A percentile compares a stretch with the other conserved stretches of the same genome.
These are phyloP conservation scores for Bolinopsis microptera DNA, from an alignment of 37 sponge, comb jelly and placozoan species.

Conservation along the genomic window DNA sequence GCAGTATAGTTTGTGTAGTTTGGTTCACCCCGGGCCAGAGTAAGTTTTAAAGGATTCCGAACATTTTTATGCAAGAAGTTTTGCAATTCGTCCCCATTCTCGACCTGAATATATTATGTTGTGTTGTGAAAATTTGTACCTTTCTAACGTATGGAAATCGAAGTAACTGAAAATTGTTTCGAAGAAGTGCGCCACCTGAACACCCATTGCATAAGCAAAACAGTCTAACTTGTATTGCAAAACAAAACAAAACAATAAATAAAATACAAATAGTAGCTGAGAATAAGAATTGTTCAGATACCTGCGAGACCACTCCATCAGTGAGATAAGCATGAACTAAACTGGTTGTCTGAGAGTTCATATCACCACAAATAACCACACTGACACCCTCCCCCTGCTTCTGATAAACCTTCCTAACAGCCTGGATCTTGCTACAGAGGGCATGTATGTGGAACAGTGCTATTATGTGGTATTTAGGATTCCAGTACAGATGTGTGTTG, in stretches of 20 bases:
- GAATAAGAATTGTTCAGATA: too few species aligned
- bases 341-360: conserved; percentile 1
- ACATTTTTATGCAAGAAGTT: not conserved
- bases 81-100: not conserved
- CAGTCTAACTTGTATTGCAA: too few species aligned
- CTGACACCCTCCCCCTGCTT: not conserved
- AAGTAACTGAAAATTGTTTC: too few species aligned
- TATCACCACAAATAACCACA: conserved; percentile 26
- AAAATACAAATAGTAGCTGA: too few species aligned
- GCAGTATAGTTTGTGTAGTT: conserved; percentile 35
- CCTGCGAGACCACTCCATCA: not conserved
- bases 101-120: too few species aligned
- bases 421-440: not conserved
- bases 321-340: conserved; percentile 11
- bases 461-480: not conserved
- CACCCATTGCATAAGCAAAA: too few species aligned
- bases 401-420: not conserved
- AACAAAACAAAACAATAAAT: too few species aligned
- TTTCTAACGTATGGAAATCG: too few species aligned
- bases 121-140: too few species aligned
- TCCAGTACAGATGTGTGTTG: conserved; percentile 39
- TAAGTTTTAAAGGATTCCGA: not conserved
- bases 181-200: too few species aligned
- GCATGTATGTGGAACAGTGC: conserved; percentile 4
- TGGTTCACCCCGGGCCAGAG: conserved; percentile 21